Base-by-base conservation (phyloP, 2,113 vertebrate genomes). In the Notechis scutatus region DNA sequence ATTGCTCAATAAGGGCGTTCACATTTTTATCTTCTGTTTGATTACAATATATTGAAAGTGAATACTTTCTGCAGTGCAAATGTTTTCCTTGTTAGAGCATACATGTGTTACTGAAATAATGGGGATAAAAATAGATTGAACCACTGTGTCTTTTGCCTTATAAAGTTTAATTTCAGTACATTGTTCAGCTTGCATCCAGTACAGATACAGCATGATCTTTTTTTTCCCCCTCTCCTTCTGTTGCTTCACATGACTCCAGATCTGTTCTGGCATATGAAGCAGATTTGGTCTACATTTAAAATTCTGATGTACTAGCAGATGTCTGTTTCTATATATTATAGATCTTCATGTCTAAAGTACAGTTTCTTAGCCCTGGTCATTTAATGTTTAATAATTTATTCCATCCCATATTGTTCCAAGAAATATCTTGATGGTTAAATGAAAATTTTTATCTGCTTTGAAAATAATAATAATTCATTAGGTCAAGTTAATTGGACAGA, bases 11-110 rank as follows among this genome's bases (percentile, higher is more conserved):
- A 39, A 81, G 11, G 9, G 74, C 3, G 1, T 52, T 21, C n/a
- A 50, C 26, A 15, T 85, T 52, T 91, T 14, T 52, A 81, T 88
- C 88, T 74, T 90, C 90, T 93, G 12, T 90, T 94, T 95, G 94
- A 90, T 89, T 74, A 39, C 55, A 88, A 55, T 55, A 89, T 3
- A 54, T 29, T 69, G 61, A 61, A 52, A 54, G 39, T 24, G 24
- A 61, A 45, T 69, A 26, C 39, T 42, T 54, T 23, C 4, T 64
- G 52, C 15, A 42, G 47, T 54, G 18, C n/a, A 39, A 39, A 69
- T 34, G 23, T 88, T 61, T 52, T 23, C 14, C n/a, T 20, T n/a
- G 29, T 90, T 74, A 74, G n/a, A 47, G 52, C 23, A 0, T 39
- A 52, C 45, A 74, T 20, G 15, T 74, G 59, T 42, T 45, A 29